Conservation (phyloP, 2,888 invertebrate species). For the Schrankia costaestrigalis region DNA sequence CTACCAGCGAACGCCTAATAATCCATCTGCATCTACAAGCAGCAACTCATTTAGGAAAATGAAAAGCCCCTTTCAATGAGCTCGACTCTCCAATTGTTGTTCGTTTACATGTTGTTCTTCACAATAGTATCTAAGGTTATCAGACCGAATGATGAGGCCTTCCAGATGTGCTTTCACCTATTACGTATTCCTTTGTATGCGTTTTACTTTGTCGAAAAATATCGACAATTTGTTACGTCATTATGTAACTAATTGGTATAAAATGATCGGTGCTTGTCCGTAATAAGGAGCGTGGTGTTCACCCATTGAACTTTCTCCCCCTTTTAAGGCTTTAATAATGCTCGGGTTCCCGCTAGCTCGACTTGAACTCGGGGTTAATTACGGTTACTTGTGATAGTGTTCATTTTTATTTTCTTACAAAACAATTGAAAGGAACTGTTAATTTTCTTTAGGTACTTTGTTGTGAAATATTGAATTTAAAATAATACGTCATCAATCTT, state of each 20-base stretch:
- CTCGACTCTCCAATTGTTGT: constrained; percentile 62
- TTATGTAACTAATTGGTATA: constrained; percentile 44
- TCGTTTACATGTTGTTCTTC: constrained; percentile 50
- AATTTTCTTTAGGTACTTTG: too few species aligned
- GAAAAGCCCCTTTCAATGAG: constrained; percentile 65
- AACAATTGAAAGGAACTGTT: constrained; percentile 7
- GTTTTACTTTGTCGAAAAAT: constrained; percentile 33
- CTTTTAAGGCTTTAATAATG: constrained; percentile 37
- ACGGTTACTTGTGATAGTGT: constrained; percentile 29
- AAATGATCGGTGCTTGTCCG: constrained; percentile 37
- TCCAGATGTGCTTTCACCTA: constrained; percentile 73
- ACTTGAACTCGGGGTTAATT: constrained; percentile 51
- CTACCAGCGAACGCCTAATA: constrained; percentile 66
- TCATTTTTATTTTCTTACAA: constrained; percentile 7
- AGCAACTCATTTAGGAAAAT: constrained; percentile 75
- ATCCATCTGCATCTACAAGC: constrained; percentile 51
- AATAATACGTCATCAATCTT: too few species aligned
- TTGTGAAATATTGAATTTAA: too few species aligned
- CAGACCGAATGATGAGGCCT: constrained; percentile 76
- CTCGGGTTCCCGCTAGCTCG: constrained; percentile 23
- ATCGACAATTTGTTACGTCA: constrained; percentile 50
- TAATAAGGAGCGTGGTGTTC: constrained; percentile 31
- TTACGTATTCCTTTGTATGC: constrained; percentile 61
- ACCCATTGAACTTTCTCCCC: constrained; percentile 42
- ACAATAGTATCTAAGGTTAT: constrained; percentile 71